Conservation (phyloP, 1,140 invertebrate species). For the Zaprionus nigranus region DNA sequence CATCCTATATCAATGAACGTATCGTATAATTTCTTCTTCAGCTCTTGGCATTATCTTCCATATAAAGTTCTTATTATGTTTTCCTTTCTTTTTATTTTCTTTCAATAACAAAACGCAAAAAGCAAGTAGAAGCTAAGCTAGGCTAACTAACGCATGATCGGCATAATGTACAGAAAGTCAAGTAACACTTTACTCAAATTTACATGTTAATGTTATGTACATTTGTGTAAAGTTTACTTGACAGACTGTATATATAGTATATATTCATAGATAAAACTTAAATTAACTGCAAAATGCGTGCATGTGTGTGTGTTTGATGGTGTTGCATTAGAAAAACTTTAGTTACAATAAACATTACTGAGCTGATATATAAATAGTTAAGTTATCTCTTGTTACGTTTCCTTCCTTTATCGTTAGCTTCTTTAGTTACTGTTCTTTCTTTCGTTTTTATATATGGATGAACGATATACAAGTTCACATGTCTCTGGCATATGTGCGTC, state of each 20-base stretch:
- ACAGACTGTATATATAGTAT: background rate
- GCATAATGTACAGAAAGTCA: no score
- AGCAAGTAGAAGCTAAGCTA: conserved; percentile 25
- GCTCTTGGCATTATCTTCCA: background rate
- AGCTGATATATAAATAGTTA: conserved; percentile 37
- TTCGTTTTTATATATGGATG: conserved; percentile 4
- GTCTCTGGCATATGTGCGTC: conserved; percentile 37
- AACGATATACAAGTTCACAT: conserved; percentile 31
- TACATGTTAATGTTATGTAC: no score
- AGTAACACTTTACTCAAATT: no score
- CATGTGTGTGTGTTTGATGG: background rate
- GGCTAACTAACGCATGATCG: conserved; percentile 1
- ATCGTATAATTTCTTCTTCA: background rate
- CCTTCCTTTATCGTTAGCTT: background rate
- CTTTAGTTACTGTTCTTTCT: background rate
- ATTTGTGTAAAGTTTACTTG: no score
- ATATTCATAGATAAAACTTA: conserved; percentile 5
- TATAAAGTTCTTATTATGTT: background rate
- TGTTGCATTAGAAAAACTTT: conserved; percentile 33
- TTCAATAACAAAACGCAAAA: conserved; percentile 34
- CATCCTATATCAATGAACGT: background rate
- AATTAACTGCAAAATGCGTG: conserved; percentile 17
- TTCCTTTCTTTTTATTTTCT: background rate
- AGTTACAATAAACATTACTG: conserved; percentile 31
- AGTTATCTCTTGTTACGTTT: conserved; percentile 14